Conservation (phyloP, 37 sponge, comb jelly and placozoan genomes). For the Axinella damicornis region DNA sequence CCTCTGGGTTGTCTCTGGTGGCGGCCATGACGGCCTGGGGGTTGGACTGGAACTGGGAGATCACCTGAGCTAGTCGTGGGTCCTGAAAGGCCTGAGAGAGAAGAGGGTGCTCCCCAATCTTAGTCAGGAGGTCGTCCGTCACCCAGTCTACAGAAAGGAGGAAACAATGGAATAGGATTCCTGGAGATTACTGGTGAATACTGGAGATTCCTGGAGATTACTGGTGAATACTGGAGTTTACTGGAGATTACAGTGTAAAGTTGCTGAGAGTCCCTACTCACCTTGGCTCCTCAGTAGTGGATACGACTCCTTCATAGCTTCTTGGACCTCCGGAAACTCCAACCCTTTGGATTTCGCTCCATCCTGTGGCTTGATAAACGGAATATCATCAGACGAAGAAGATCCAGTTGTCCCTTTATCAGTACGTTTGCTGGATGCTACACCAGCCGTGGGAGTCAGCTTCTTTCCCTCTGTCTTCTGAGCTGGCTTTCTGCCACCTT, state of each 20-base stretch:
- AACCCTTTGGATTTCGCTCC: slow-evolving; percentile 5
- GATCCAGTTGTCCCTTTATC: background rate
- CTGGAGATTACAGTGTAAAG: background rate
- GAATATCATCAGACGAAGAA: slow-evolving; percentile 15
- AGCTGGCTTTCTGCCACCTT: background rate
- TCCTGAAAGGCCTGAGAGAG: slow-evolving; percentile 69
- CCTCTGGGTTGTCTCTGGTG: slow-evolving; percentile 48
- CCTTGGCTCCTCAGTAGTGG: slow-evolving; percentile 54
- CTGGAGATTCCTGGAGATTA: too few relatives aligned
- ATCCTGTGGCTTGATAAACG: slow-evolving; percentile 37
- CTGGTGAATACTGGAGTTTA: too few relatives aligned
- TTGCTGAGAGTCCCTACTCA: background rate
- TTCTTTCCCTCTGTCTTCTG: background rate
- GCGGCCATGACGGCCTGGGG: slow-evolving; percentile 47
- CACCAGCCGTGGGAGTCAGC: too few relatives aligned
- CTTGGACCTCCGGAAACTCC: slow-evolving; percentile 73
- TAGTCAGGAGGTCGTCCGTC: slow-evolving; percentile 79
- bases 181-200: too few relatives aligned
- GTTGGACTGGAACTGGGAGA: slow-evolving; percentile 67
- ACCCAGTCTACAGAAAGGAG: slow-evolving; percentile 94
- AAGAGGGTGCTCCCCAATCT: slow-evolving; percentile 67
- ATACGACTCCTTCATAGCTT: slow-evolving; percentile 61
- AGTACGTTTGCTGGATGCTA: too few relatives aligned
- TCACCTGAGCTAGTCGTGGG: slow-evolving; percentile 51
- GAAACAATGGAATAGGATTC: too few relatives aligned